phyloP scores from a whole-genome alignment of 2,113 vertebrate genomes.

The Bufo gargarizans region DNA sequence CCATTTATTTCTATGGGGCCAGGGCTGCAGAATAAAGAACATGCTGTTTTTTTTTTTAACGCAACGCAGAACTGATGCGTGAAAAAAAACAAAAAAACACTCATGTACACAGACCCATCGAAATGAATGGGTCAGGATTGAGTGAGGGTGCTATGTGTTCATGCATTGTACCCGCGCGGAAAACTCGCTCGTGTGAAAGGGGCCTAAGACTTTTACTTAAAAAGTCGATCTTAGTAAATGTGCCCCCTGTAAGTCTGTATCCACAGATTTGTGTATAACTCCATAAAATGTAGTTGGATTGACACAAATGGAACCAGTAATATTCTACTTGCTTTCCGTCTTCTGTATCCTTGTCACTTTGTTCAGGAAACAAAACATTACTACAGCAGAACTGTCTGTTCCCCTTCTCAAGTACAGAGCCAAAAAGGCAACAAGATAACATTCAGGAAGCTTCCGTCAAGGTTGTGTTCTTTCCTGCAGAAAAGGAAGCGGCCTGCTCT shows the following conservation, averaged over 20 bases:
- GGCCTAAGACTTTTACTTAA: too few relatives aligned
- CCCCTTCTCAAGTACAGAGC: slow-evolving; percentile 14
- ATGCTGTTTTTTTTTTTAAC: too few relatives aligned
- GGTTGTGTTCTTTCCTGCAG: slow-evolving; percentile 25
- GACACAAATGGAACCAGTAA: not conserved
- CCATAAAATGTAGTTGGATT: not conserved
- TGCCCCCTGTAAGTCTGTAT: not conserved
- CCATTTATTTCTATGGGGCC: too few relatives aligned
- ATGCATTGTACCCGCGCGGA: too few relatives aligned
- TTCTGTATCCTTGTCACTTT: not conserved
- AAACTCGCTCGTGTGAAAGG: too few relatives aligned
- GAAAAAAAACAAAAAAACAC: too few relatives aligned
- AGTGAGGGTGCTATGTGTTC: too few relatives aligned
- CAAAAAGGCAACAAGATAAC: slow-evolving; percentile 6
- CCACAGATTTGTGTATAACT: not conserved
- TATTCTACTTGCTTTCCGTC: not conserved
- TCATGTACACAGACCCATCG: too few relatives aligned
- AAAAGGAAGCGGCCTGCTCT: slow-evolving; percentile 8
- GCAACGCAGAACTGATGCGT: too few relatives aligned
- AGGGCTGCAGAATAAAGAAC: too few relatives aligned
- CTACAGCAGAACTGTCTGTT: not conserved
- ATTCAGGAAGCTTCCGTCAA: not conserved
- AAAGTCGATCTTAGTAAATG: too few relatives aligned
- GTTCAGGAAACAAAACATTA: not conserved
- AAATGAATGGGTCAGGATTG: too few relatives aligned